Evolutionary conservation across 2,888 invertebrate species (phyloP).

Genomic region (Palloptera scutellata): DNA sequence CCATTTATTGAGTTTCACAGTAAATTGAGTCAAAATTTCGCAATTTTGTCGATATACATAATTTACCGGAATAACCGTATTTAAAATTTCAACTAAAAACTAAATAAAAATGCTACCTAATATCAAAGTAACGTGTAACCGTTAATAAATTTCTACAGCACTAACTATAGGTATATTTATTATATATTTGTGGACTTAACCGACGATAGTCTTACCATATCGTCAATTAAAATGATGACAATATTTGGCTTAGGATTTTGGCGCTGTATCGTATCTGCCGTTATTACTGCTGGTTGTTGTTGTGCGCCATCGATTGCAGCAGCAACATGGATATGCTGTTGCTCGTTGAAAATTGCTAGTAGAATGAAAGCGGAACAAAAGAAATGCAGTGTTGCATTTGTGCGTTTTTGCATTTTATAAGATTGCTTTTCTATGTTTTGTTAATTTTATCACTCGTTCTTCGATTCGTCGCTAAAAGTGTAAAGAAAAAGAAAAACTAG

Average conservation of each 20-base stretch:
- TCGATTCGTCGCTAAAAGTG: not conserved
- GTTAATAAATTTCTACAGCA: too few species aligned
- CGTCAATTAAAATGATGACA: conserved; percentile 82
- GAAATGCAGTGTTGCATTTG: not conserved
- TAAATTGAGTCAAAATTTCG: too few species aligned
- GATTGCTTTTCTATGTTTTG: too few species aligned
- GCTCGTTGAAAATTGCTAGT: not conserved
- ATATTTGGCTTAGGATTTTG: conserved; percentile 69
- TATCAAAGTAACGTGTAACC: too few species aligned
- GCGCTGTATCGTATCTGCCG: conserved; percentile 20
- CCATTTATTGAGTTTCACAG: too few species aligned
- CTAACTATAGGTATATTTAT: too few species aligned
- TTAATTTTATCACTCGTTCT: not conserved
- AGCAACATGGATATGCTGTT: conserved; percentile 1
- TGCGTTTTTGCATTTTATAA: not conserved
- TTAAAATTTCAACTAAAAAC: too few species aligned
- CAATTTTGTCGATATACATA: too few species aligned
- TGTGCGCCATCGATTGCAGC: not conserved
- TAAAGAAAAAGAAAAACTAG: too few species aligned
- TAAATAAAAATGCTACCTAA: too few species aligned
- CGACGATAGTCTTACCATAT: conserved; percentile 71
- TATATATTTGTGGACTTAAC: not conserved
- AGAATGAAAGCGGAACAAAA: not conserved
- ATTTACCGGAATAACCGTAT: too few species aligned
- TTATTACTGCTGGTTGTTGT: conserved; percentile 5